Conservation (phyloP, 2,888 invertebrate genomes). For the Eupithecia centaureata region DNA sequence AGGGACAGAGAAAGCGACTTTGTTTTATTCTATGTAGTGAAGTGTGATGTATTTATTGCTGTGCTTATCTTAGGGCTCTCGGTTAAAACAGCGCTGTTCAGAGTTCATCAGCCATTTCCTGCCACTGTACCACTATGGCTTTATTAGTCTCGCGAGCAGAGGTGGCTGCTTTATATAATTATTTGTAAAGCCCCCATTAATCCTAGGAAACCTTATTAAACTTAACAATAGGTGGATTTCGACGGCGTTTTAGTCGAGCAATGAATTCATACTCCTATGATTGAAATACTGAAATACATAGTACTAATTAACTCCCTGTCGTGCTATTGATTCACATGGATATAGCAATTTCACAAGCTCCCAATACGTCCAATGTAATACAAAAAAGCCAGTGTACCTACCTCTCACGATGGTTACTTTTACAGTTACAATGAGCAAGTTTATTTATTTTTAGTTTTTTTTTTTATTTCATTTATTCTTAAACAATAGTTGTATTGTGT, state of each 20-base stretch:
- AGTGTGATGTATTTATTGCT: no score
- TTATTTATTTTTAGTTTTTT: no score
- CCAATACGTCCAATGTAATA: neutral
- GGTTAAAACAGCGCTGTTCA: neutral
- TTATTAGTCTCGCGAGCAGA: conserved; percentile 63
- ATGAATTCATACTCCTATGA: conserved; percentile 15
- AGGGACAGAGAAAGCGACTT: no score
- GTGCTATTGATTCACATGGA: neutral
- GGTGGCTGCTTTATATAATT: conserved; percentile 56
- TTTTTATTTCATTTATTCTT: no score
- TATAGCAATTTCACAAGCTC: neutral
- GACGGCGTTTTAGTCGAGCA: conserved; percentile 17
- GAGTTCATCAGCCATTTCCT: conserved; percentile 8
- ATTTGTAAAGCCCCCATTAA: conserved; percentile 44
- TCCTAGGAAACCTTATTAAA: conserved; percentile 38
- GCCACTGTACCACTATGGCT: conserved; percentile 45
- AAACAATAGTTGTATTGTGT: no score
- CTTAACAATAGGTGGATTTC: conserved; percentile 28
- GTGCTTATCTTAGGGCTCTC: neutral
- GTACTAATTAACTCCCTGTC: neutral
- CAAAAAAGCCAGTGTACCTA: neutral
- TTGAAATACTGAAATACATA: conserved; percentile 13
- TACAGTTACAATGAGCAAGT: neutral
- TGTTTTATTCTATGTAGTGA: no score
- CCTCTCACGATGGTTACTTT: neutral